phyloP scores from a whole-genome alignment of 1,140 invertebrate genomes.

The Acyrthosiphon pisum region DNA sequence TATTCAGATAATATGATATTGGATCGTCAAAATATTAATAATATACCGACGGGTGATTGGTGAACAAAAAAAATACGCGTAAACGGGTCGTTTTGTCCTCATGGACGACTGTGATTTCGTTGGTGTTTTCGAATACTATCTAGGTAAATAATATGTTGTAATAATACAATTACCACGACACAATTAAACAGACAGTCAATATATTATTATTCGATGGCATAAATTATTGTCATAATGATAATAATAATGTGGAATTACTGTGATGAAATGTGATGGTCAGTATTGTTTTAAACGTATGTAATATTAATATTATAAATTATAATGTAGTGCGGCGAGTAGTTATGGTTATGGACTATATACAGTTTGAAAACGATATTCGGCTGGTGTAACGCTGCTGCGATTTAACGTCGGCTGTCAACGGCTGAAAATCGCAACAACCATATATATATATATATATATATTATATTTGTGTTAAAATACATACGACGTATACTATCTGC shows the following conservation, averaged over 20 bases:
- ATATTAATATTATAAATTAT: background rate
- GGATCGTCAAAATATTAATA: too few species aligned
- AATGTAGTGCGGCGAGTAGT: background rate
- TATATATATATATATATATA: too few species aligned
- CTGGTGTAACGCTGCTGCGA: background rate
- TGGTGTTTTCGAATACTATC: background rate
- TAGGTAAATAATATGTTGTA: background rate
- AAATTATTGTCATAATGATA: background rate
- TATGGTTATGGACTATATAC: background rate
- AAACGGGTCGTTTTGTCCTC: background rate
- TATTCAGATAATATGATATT: background rate
- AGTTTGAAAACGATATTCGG: background rate
- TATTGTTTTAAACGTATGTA: too few species aligned
- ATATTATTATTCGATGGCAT: background rate
- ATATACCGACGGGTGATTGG: too few species aligned
- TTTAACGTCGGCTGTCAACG: background rate
- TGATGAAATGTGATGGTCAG: background rate
- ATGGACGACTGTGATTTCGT: background rate
- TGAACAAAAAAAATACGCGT: background rate
- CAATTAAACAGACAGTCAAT: background rate
- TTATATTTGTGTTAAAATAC: too few species aligned
- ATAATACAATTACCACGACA: background rate
- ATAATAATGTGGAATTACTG: background rate
- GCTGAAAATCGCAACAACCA: background rate
- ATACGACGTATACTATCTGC: background rate